phyloP scores from a whole-genome alignment of 2,113 vertebrate genomes.

The Hypomesus transpacificus region DNA sequence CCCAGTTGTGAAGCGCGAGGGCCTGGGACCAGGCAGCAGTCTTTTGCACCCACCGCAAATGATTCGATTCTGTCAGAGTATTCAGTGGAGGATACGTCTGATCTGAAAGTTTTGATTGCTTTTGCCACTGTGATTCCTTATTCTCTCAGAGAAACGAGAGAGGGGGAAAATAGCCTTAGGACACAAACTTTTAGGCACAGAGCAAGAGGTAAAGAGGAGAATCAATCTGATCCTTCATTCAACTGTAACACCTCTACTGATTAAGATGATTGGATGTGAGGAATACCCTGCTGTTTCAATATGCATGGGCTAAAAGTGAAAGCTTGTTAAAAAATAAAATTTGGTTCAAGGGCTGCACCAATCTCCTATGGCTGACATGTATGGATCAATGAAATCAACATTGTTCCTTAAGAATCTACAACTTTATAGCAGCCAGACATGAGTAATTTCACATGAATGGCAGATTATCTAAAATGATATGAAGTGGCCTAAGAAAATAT shows the following conservation, averaged over 20 bases:
- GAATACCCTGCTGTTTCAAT: neutral
- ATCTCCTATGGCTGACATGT: too few species aligned
- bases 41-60: slow-evolving; percentile 65
- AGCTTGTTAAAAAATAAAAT: too few species aligned
- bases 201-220: slow-evolving; percentile 40
- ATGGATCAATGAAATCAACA: too few species aligned
- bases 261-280: slow-evolving; percentile 25
- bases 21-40: slow-evolving; percentile 48
- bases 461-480: too few species aligned
- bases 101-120: slow-evolving; percentile 66
- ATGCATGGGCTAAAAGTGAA: too few species aligned
- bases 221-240: slow-evolving; percentile 10
- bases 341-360: too few species aligned
- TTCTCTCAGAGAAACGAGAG: slow-evolving; percentile 63
- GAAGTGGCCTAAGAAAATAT: too few species aligned
- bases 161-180: slow-evolving; percentile 65
- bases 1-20: slow-evolving; percentile 14
- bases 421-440: neutral
- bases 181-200: slow-evolving; percentile 40
- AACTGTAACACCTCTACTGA: slow-evolving; percentile 29
- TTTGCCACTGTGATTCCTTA: slow-evolving; percentile 64
- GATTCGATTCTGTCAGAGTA: slow-evolving; percentile 71
- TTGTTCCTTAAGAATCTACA: too few species aligned
- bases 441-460: neutral
- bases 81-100: slow-evolving; percentile 71